phyloP scores from a whole-genome alignment of 2,888 invertebrate genomes.

The Hyposoter didymator region DNA sequence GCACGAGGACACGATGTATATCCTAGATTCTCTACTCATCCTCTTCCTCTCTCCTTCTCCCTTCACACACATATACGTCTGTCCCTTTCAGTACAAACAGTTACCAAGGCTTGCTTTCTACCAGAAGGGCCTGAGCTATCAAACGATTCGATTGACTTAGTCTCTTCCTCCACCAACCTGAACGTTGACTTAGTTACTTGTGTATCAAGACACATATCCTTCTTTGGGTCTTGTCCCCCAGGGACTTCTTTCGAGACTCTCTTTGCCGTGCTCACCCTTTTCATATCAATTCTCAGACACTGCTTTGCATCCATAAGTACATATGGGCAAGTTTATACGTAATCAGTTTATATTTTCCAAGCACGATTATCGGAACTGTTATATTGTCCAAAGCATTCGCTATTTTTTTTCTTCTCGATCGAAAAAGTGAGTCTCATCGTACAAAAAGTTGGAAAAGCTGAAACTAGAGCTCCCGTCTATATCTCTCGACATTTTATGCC shows the following conservation, averaged over 20 bases:
- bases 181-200: neutral
- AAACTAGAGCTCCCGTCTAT: neutral
- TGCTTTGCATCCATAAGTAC: neutral
- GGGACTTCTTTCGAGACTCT: conserved; percentile 26
- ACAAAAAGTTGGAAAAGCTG: neutral
- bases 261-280: conserved; percentile 34
- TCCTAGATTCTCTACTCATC: conserved; percentile 9
- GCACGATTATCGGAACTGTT: neutral
- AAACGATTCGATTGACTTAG: neutral
- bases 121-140: neutral
- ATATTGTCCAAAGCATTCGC: neutral
- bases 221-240: conserved; percentile 5
- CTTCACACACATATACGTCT: neutral
- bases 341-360: neutral
- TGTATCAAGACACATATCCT: conserved; percentile 35
- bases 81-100: neutral
- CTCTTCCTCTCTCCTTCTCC: neutral
- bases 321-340: neutral
- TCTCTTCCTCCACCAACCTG: neutral
- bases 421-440: neutral
- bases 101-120: neutral
- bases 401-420: neutral
- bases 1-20: conserved; percentile 59
- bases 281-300: conserved; percentile 42
- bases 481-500: neutral